Base-by-base conservation (phyloP, 2,888 invertebrate genomes). In the Polydrusus pterygomalis region DNA sequence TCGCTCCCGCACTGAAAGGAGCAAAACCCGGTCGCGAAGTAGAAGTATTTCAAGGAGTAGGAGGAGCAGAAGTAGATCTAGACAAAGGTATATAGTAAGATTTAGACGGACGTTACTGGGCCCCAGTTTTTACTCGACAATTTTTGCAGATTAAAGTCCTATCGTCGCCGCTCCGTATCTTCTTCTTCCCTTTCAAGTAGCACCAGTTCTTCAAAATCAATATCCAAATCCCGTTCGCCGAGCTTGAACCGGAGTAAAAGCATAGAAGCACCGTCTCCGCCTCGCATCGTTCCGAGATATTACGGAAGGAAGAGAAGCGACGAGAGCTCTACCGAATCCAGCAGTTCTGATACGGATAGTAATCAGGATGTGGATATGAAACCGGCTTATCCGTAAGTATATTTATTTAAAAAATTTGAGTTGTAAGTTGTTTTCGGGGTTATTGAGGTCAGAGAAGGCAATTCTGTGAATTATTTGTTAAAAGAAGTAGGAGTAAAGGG, bases 271-370 rank as follows among this genome's bases (percentile, higher is more conserved):
- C 70, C 40, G 17, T 69, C 85, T 38, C 84, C 86, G 10, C 86
- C 86, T 3, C 86, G 84, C 77, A 82, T 87, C 6, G 87, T 89
- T 0, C 89, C 90, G 70, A 87, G 91, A 72, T 91, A 91, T 82
- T 91, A 91, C 80, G 91, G 91, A 25, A 86, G 91, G 49, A 90
- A 89, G 79, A 89, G 89, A 74, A 90, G 89, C 45, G 89, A 90
- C 79, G 88, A 89, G 54, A 89, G 90, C 45, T 90, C 90, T 0
- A 89, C 89, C 8, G 88, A 88, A 64, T 84, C 88, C 25, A 87
- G 86, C 54, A 84, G 83, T 40, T 82, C 84, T 70, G 68, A 68
- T 49, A 63, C 58, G 15, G 71, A 68, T 15, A 87, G 84, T 51
- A 86, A 86, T 47, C 84, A 85, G 64, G 81, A 82, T 69, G 75